Conservation (phyloP, 2,113 vertebrate genomes). For the Hirundichthys speculiger region DNA sequence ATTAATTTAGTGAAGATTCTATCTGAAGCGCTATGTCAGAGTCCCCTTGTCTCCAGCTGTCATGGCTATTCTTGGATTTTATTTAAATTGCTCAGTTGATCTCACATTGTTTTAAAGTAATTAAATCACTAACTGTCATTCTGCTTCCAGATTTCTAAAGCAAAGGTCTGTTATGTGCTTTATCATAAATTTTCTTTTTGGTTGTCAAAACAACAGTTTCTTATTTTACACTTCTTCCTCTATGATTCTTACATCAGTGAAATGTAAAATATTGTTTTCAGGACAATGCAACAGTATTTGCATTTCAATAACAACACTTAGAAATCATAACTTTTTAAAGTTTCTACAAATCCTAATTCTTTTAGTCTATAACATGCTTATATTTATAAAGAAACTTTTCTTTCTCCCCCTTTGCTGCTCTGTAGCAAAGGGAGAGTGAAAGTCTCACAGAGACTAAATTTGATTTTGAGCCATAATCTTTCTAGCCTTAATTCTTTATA, state of each 20-base stretch:
- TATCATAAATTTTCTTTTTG: background rate
- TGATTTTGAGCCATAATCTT: no score
- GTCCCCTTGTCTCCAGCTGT: background rate
- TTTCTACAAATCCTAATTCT: background rate
- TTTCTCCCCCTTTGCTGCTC: background rate
- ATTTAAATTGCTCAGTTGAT: background rate
- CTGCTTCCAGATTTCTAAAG: no score
- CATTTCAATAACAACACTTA: slow-evolving; percentile 10
- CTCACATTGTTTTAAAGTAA: background rate
- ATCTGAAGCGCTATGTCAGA: slow-evolving; percentile 9
- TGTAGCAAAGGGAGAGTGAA: no score
- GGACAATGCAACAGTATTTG: background rate
- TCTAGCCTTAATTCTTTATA: no score
- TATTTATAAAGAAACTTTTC: slow-evolving; percentile 7
- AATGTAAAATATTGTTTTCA: background rate
- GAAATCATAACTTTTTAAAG: background rate
- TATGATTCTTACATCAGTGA: background rate
- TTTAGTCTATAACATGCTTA: slow-evolving; percentile 1
- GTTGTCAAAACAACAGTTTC: background rate
- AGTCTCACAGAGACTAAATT: no score
- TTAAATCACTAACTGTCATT: background rate
- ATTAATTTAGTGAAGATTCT: slow-evolving; percentile 52
- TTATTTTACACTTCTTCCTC: background rate
- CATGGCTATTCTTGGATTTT: background rate
- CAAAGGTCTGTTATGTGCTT: background rate